These are phyloP conservation scores for Yasuhikotakia modesta DNA, from an alignment of 2,797 vertebrate genomes.

Conservation along the genomic window DNA sequence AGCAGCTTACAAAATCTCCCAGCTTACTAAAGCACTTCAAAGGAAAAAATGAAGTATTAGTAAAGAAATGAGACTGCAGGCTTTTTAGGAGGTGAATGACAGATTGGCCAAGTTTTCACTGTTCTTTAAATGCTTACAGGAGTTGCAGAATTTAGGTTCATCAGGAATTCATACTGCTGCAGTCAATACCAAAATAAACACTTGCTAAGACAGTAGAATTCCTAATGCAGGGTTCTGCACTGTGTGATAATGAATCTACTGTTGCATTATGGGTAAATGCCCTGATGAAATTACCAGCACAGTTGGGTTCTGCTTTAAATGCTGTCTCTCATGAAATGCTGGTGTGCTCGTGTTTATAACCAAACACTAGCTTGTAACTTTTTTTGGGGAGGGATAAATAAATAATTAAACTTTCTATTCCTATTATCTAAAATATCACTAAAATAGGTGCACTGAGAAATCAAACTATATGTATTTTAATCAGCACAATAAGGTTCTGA, in stretches of 20 bases:
- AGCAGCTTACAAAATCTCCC: conserved; percentile 12
- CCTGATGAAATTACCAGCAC: background rate
- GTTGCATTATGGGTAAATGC: conserved; percentile 2
- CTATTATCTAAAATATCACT: background rate
- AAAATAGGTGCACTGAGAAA: background rate
- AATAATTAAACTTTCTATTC: background rate
- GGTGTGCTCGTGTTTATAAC: background rate
- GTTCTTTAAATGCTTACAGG: conserved; percentile 48
- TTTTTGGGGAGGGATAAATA: background rate
- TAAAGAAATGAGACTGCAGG: background rate
- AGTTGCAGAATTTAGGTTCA: conserved; percentile 26
- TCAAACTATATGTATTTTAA: background rate
- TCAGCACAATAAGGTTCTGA: no score
- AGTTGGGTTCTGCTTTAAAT: background rate
- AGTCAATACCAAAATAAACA: conserved; percentile 41
- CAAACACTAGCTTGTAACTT: background rate
- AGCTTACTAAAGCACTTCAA: conserved; percentile 1
- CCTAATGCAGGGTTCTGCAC: background rate
- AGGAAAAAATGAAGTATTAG: conserved; percentile 26
- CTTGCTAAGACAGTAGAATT: conserved; percentile 21
- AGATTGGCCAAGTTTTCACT: conserved; percentile 33
- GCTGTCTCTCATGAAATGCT: background rate
- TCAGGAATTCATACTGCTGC: conserved; percentile 42
- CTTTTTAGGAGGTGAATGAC: background rate
- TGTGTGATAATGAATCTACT: conserved; percentile 7